Percentiles rank a stretch among this genome's conserved stretches.
Evolutionary conservation across 2,113 vertebrate species (phyloP).

Genomic region (Clinocottus analis): DNA sequence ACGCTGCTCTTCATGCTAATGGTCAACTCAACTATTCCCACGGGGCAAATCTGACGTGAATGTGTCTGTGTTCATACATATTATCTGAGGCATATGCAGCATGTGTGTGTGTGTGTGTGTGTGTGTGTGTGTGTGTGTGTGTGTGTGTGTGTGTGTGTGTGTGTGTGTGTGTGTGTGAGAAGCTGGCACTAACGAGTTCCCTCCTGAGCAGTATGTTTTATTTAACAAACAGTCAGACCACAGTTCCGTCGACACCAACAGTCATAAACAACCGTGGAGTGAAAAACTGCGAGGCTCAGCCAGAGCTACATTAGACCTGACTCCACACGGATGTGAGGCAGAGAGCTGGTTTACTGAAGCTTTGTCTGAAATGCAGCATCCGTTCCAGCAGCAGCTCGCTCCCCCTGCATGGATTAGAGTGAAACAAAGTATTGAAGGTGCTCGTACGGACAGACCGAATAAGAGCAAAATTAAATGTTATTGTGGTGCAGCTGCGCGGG

Average conservation of each 20-base stretch:
- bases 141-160: not conserved
- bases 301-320: constrained; percentile 27
- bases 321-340: constrained; percentile 19
- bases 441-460: not conserved
- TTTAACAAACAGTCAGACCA: constrained; percentile 53
- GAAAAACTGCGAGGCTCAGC: constrained; percentile 30
- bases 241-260: constrained; percentile 26
- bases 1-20: not conserved
- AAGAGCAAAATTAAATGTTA: constrained; percentile 10
- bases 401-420: constrained; percentile 30
- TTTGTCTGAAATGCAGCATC: constrained; percentile 15
- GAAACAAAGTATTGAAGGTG: not conserved
- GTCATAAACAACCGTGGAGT: constrained; percentile 42
- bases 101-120: not conserved
- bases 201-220: constrained; percentile 57
- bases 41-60: constrained; percentile 15
- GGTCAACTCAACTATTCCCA: constrained; percentile 7
- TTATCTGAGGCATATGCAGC: not conserved
- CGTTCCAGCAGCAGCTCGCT: constrained; percentile 2
- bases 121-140: not conserved
- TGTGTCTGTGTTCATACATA: constrained; percentile 19
- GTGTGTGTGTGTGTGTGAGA: not conserved
- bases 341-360: constrained; percentile 27
- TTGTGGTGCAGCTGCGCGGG: constrained; percentile 6
- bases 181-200: constrained; percentile 39